A percentile compares a stretch with the other conserved stretches of the same genome.
These are phyloP conservation scores for Orchestia grillus DNA, from an alignment of 1,140 invertebrate species.

Conservation along the genomic window DNA sequence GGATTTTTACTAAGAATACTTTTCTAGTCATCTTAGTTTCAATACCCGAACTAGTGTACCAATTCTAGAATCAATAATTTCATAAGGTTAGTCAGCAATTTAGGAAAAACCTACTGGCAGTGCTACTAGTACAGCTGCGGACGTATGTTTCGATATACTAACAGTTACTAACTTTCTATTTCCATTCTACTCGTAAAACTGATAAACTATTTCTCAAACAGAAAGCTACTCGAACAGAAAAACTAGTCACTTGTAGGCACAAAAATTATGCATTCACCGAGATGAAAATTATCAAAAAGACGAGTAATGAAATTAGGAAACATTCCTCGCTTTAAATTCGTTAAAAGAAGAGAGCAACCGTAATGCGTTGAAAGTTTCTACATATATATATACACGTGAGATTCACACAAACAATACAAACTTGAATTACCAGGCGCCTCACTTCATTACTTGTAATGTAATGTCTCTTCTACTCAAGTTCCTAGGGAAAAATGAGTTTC, in stretches of 20 bases:
- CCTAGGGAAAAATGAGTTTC: not conserved
- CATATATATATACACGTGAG: not conserved
- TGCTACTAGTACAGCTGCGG: not conserved
- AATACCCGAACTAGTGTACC: not conserved
- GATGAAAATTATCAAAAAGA: not conserved
- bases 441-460: not conserved
- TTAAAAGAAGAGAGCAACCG: not conserved
- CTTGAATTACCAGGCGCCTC: not conserved
- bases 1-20: not conserved
- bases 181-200: not conserved
- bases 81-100: not conserved
- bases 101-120: not conserved
- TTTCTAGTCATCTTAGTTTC: not conserved
- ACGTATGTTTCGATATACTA: not conserved
- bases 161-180: not conserved
- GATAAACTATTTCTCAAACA: not conserved
- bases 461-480: not conserved
- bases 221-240: not conserved
- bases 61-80: not conserved
- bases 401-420: not conserved
- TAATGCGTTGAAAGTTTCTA: not conserved
- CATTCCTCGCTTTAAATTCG: not conserved
- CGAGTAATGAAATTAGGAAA: not conserved
- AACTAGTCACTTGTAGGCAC: not conserved
- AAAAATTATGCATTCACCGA: not conserved